phyloP scores from a whole-genome alignment of 2,797 vertebrate genomes.

The Danio aesculapii region DNA sequence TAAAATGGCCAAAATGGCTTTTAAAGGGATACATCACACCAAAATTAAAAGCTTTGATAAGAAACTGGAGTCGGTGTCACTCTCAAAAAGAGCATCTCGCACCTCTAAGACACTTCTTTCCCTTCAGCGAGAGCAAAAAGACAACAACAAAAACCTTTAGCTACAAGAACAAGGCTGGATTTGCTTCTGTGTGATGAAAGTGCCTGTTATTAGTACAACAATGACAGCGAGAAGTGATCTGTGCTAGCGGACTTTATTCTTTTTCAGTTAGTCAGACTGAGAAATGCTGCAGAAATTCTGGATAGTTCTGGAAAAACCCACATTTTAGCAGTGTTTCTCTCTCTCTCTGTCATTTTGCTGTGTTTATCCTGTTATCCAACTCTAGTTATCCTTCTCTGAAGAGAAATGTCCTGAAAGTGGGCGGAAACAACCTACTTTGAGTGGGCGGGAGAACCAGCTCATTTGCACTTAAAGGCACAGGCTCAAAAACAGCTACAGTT shows the following conservation, averaged over 20 bases:
- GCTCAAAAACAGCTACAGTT: no score
- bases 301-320: conserved; percentile 64
- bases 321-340: conserved; percentile 55
- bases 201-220: conserved; percentile 21
- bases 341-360: neutral
- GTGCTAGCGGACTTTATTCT: conserved; percentile 46
- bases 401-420: no score
- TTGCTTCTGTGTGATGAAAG: conserved; percentile 2
- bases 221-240: neutral
- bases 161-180: neutral
- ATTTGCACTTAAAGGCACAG: no score
- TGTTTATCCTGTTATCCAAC: no score
- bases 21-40: no score
- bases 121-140: neutral
- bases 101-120: conserved; percentile 18
- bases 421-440: no score
- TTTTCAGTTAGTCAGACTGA: conserved; percentile 70
- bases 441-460: no score
- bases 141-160: conserved; percentile 16
- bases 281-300: conserved; percentile 64
- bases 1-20: no score
- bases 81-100: neutral
- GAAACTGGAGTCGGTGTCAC: no score
- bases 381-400: no score
- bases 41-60: no score